A percentile compares a stretch with the other conserved stretches of the same genome.
Evolutionary conservation across 2,113 vertebrate genomes (phyloP).

Genomic region (Varanus komodoensis): DNA sequence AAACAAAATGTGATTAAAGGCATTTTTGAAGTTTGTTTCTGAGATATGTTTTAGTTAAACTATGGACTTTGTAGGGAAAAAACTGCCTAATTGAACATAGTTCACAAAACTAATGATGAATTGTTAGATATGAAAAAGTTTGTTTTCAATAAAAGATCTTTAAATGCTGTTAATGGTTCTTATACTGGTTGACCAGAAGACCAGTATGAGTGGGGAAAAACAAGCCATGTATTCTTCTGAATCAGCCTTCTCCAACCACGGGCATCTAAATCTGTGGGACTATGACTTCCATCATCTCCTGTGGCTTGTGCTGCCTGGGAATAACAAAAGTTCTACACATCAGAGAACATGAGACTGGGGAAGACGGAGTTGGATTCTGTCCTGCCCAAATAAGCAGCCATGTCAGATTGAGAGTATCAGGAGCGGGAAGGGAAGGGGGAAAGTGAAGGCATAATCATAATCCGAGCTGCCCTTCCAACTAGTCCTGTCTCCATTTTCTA

Average conservation of each 20-base stretch:
- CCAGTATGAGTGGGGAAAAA: not conserved
- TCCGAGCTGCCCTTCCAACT: not conserved
- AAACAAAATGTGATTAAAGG: not conserved
- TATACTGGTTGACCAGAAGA: not conserved
- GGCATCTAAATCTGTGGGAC: not conserved
- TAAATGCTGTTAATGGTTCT: not conserved
- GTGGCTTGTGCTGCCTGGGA: too few relatives aligned
- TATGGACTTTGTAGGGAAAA: not conserved
- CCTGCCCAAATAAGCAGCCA: not conserved
- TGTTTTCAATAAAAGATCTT: not conserved
- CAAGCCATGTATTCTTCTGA: not conserved
- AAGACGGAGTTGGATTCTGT: not conserved
- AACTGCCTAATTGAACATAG: constrained; percentile 2
- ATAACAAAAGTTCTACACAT: too few relatives aligned
- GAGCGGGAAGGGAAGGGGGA: not conserved
- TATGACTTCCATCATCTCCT: too few relatives aligned
- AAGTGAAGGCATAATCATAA: not conserved
- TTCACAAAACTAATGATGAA: constrained; percentile 25
- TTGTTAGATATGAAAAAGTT: not conserved
- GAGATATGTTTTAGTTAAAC: not conserved
- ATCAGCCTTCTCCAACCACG: not conserved
- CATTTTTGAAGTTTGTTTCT: not conserved
- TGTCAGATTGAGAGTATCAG: not conserved
- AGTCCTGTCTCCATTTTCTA: not conserved
- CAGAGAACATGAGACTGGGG: too few relatives aligned